These are phyloP conservation scores for Sparidentex hasta DNA, from an alignment of 2,797 vertebrate genomes.

Conservation along the genomic window DNA sequence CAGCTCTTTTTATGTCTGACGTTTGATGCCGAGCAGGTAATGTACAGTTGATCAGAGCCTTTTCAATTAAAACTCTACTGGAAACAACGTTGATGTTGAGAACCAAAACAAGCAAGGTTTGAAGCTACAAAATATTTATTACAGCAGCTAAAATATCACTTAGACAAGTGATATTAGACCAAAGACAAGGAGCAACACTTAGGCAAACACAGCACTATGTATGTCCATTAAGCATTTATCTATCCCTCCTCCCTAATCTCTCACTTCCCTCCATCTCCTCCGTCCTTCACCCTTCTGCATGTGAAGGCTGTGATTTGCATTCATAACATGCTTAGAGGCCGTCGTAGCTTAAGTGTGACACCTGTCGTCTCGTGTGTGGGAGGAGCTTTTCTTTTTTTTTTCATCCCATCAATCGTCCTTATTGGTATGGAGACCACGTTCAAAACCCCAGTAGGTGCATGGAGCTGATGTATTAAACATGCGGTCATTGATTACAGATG, in stretches of 20 bases:
- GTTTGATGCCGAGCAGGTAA: not conserved
- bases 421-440: conserved; percentile 47
- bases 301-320: conserved; percentile 49
- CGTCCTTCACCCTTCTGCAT: not conserved
- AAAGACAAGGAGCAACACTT: not conserved
- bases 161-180: too few relatives aligned
- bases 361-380: conserved; percentile 29
- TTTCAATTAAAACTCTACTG: not conserved
- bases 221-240: conserved; percentile 1
- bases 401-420: conserved; percentile 37
- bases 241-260: not conserved
- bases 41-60: not conserved
- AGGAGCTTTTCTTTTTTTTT: conserved; percentile 20
- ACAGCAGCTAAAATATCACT: not conserved
- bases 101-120: not conserved
- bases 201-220: not conserved
- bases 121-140: not conserved
- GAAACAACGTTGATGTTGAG: too few relatives aligned
- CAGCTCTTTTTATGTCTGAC: too few relatives aligned
- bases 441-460: conserved; percentile 23
- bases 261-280: conserved; percentile 7
- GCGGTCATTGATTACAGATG: conserved; percentile 61
- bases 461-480: conserved; percentile 63
- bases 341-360: conserved; percentile 31
- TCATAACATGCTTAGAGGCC: conserved; percentile 29